Evolutionary conservation across 2,797 vertebrate species (phyloP).

Genomic region (Ammospiza maritima): DNA sequence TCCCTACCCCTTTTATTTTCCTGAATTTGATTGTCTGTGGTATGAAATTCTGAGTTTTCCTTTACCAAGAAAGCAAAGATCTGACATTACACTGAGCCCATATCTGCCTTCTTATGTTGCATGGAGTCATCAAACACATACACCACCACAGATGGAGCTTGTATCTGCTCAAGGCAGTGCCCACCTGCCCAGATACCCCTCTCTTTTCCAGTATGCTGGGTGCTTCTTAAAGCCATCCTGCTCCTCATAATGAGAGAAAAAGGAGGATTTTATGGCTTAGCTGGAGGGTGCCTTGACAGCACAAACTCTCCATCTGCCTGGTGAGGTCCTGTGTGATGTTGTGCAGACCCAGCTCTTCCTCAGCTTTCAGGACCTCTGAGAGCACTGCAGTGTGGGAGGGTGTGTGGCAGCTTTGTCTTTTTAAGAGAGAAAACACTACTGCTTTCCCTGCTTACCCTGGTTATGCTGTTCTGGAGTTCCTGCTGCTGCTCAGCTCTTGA

Average conservation of each 20-base stretch:
- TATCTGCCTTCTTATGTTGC: neutral
- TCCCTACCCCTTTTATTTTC: no score
- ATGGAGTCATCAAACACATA: neutral
- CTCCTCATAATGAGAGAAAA: neutral
- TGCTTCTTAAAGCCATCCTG: neutral
- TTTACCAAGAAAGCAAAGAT: neutral
- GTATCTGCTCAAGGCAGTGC: neutral
- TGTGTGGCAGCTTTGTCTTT: neutral
- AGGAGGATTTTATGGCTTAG: neutral
- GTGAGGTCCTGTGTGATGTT: neutral
- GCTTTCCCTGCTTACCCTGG: neutral
- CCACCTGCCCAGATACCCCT: neutral
- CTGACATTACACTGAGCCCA: neutral
- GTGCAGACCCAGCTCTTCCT: neutral
- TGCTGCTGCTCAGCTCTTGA: neutral
- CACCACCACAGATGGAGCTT: neutral
- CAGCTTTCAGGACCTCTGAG: neutral
- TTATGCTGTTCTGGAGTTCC: neutral
- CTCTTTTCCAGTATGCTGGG: neutral
- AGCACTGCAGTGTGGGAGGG: neutral
- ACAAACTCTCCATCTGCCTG: neutral
- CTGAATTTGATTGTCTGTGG: neutral
- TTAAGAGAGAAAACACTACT: neutral
- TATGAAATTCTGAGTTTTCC: neutral
- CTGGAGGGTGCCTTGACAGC: neutral